Conservation (phyloP, 2,888 invertebrate species). For the Pemphredon lugubris region DNA sequence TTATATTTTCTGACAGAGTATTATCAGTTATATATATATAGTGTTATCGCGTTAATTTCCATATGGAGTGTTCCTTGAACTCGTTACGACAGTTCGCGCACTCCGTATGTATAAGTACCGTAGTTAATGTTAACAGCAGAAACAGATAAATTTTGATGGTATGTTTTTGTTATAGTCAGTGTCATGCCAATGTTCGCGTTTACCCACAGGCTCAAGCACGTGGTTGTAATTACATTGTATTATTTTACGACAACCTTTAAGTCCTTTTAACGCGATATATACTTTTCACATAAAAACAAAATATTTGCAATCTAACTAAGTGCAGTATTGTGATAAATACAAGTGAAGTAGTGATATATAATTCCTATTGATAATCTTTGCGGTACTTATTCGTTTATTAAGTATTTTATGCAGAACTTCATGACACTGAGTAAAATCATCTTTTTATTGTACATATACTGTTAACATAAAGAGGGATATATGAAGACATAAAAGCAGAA, state of each 20-base stretch:
- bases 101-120: conserved; percentile 10
- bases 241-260: not conserved
- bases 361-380: conserved; percentile 8
- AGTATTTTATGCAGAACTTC: conserved; percentile 29
- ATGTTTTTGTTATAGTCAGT: conserved; percentile 30
- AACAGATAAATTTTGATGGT: conserved; percentile 32
- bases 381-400: conserved; percentile 37
- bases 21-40: conserved; percentile 9
- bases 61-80: conserved; percentile 16
- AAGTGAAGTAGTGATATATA: conserved; percentile 17
- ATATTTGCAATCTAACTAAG: conserved; percentile 2
- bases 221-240: not conserved
- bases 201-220: not conserved
- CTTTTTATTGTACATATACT: conserved; percentile 26
- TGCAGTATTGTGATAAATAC: conserved; percentile 7
- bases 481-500: conserved; percentile 16
- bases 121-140: conserved; percentile 19
- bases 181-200: conserved; percentile 10
- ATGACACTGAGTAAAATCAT: conserved; percentile 26
- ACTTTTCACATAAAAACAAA: conserved; percentile 1
- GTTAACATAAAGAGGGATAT: not conserved
- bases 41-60: conserved; percentile 13
- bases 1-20: conserved; percentile 22
- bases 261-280: not conserved
- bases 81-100: conserved; percentile 14